These are phyloP conservation scores for Rhynchophorus ferrugineus DNA, from an alignment of 1,140 invertebrate genomes.

Conservation along the genomic window DNA sequence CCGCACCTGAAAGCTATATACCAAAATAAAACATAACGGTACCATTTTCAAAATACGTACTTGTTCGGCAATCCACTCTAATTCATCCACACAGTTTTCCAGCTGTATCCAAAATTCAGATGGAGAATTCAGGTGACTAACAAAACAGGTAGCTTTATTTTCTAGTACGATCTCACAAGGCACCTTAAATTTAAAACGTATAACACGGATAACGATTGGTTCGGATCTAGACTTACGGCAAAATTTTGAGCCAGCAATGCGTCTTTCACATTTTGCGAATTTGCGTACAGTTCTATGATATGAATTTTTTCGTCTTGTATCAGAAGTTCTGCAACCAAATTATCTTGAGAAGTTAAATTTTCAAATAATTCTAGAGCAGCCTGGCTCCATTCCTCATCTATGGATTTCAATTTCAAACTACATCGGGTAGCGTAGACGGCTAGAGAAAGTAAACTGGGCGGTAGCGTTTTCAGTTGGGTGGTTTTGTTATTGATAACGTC, in stretches of 20 bases:
- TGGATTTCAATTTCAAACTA: conserved; percentile 56
- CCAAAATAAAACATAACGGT: background rate
- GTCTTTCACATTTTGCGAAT: conserved; percentile 53
- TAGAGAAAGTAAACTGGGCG: conserved; percentile 36
- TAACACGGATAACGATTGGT: conserved; percentile 5
- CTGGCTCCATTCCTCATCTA: conserved; percentile 58
- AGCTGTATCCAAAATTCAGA: conserved; percentile 65
- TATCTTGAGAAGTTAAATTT: conserved; percentile 40
- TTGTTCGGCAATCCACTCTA: conserved; percentile 54
- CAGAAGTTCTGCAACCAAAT: conserved; percentile 45
- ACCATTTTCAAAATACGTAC: conserved; percentile 31
- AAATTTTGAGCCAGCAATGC: conserved; percentile 45
- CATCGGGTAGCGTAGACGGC: conserved; percentile 52
- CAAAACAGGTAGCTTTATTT: conserved; percentile 51
- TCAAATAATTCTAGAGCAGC: conserved; percentile 53
- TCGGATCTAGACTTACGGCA: conserved; percentile 39
- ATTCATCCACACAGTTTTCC: conserved; percentile 50
- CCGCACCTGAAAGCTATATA: conserved; percentile 38
- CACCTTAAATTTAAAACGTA: conserved; percentile 6
- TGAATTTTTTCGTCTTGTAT: conserved; percentile 52
- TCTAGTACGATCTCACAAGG: conserved; percentile 26
- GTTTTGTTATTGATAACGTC: conserved; percentile 54
- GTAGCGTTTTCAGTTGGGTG: conserved; percentile 51
- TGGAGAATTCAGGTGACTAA: conserved; percentile 59
- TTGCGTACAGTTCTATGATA: conserved; percentile 56